phyloP scores from a whole-genome alignment of 2,797 vertebrate genomes.

The Hemibagrus guttatus region DNA sequence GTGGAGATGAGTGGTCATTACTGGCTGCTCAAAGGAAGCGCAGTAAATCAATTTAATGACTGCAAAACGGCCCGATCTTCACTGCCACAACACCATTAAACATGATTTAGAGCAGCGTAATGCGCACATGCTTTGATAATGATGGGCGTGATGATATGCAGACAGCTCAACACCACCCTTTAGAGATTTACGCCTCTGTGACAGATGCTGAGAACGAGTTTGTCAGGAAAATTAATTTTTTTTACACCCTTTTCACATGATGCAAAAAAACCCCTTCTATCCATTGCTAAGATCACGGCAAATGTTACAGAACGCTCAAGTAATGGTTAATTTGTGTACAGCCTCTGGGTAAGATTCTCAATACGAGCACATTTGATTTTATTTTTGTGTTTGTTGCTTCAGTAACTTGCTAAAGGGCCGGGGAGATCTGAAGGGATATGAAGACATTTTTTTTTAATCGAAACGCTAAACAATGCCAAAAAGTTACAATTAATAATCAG shows the following conservation, averaged over 20 bases:
- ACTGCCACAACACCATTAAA: slow-evolving; percentile 46
- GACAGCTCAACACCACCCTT: slow-evolving; percentile 39
- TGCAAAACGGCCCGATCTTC: slow-evolving; percentile 37
- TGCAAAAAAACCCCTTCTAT: not conserved
- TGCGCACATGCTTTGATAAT: slow-evolving; percentile 47
- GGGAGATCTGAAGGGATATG: slow-evolving; percentile 17
- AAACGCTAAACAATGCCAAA: not conserved
- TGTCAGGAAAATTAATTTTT: slow-evolving; percentile 32
- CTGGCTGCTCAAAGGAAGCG: slow-evolving; percentile 69
- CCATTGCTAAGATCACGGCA: not conserved
- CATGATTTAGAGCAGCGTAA: slow-evolving; percentile 38
- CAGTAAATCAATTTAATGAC: slow-evolving; percentile 76
- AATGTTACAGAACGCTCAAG: slow-evolving; percentile 27
- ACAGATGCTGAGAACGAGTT: slow-evolving; percentile 24
- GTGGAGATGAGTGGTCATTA: slow-evolving; percentile 72
- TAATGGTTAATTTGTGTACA: slow-evolving; percentile 8
- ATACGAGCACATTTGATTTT: slow-evolving; percentile 10
- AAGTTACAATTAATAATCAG: slow-evolving; percentile 22
- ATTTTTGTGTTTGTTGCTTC: slow-evolving; percentile 19
- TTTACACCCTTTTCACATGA: slow-evolving; percentile 1
- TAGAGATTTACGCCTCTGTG: slow-evolving; percentile 28
- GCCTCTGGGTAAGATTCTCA: slow-evolving; percentile 20
- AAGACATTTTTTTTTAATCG: not conserved
- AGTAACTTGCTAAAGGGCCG: slow-evolving; percentile 24
- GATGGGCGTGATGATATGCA: slow-evolving; percentile 45